Conservation (phyloP, 2,113 vertebrate genomes). For the Catharus fuscescens region DNA sequence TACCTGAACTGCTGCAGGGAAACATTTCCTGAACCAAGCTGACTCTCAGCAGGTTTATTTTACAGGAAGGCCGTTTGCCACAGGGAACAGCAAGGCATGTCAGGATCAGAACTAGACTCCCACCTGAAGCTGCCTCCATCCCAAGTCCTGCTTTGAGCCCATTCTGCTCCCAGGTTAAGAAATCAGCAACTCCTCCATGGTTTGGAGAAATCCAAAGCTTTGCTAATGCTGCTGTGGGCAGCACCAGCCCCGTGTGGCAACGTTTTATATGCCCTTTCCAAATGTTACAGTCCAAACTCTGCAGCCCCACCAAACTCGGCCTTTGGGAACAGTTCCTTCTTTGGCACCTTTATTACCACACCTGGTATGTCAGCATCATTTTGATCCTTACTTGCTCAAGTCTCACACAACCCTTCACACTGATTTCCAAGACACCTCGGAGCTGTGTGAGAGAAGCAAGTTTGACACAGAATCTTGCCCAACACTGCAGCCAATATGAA, state of each 20-base stretch:
- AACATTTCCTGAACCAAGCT: neutral
- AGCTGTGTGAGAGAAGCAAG: neutral
- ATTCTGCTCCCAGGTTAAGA: neutral
- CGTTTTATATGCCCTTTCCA: fast-evolving
- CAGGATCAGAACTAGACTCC: neutral
- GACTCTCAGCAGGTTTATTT: neutral
- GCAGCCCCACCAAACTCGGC: neutral
- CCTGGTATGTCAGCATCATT: fast-evolving
- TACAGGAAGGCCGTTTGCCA: neutral
- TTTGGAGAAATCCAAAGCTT: neutral
- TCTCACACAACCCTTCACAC: neutral
- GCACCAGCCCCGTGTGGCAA: fast-evolving
- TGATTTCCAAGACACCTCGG: neutral
- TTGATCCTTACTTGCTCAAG: neutral
- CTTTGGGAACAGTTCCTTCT: neutral
- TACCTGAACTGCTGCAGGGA: fast-evolving
- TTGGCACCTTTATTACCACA: neutral
- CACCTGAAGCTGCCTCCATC: neutral
- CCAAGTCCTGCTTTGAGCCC: neutral
- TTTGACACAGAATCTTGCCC: neutral
- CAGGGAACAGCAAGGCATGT: neutral
- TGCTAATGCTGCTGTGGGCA: neutral
- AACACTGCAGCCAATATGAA: neutral
- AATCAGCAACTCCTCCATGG: fast-evolving
- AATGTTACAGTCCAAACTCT: fast-evolving